A percentile compares a stretch with the other conserved stretches of the same genome.
These are phyloP conservation scores for Rhagium mordax DNA, from an alignment of 2,888 invertebrate species.

Conservation along the genomic window DNA sequence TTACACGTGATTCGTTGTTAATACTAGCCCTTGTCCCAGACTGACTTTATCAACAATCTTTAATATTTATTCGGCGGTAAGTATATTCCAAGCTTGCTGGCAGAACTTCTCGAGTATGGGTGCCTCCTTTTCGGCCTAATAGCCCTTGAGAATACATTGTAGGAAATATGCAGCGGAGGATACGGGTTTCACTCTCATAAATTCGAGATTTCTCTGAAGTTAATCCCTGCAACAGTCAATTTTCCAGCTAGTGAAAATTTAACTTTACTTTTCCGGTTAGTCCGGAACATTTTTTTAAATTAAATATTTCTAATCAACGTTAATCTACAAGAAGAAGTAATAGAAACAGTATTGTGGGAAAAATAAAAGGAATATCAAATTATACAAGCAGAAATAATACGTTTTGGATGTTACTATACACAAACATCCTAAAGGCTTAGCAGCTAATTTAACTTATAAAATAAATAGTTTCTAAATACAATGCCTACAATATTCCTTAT, in stretches of 20 bases:
- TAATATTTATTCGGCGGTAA: not conserved
- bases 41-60: not conserved
- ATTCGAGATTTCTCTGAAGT: not conserved
- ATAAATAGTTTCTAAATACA: too few relatives aligned
- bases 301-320: too few relatives aligned
- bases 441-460: too few relatives aligned
- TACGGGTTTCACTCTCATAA: conserved; percentile 1
- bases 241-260: not conserved
- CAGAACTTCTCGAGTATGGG: not conserved
- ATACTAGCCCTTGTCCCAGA: not conserved
- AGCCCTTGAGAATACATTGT: not conserved
- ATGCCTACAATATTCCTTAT: too few relatives aligned
- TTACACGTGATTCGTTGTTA: not conserved
- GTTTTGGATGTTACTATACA: too few relatives aligned
- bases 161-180: not conserved
- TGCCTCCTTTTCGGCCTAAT: not conserved
- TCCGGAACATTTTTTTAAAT: not conserved
- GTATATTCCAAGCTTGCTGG: not conserved
- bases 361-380: too few relatives aligned
- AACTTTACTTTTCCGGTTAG: not conserved
- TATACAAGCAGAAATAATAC: too few relatives aligned
- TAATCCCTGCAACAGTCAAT: not conserved
- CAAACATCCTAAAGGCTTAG: too few relatives aligned
- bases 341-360: too few relatives aligned
- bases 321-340: too few relatives aligned